Evolutionary conservation across 2,888 invertebrate species (phyloP), one percentile per base, ranked within the genome.

Genomic region (Axea sp.): DNA sequence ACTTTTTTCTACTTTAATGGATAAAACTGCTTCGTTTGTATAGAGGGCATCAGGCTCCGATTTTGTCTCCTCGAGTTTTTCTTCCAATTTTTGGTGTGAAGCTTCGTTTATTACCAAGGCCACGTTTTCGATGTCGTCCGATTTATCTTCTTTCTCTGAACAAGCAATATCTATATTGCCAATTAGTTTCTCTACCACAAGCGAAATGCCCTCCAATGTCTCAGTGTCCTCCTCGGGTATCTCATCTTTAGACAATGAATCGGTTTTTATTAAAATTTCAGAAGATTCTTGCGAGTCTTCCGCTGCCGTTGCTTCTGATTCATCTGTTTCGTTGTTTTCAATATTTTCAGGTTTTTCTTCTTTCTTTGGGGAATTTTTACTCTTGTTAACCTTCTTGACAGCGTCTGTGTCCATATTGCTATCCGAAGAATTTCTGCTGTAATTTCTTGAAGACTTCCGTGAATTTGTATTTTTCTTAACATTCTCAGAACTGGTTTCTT

Each of bases 141-240:
- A 9, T 11, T 28, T 45, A 9, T 49, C 60, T 7, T 47, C 35
- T 5, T 45, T 12, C 1, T 19, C 33, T 0, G 19, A 39, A n/a
- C 7, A 24, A 1, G 71, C 57, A 9, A 53, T 19, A 2, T 75
- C 31, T 4, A 60, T 12, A 2, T 8, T 37, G 4, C 57, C 71
- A 7, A 86, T 82, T 9, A 87, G 74, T 60, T 76, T 78, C 47
- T 86, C 86, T 0, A 87, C 82, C 14, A 86, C 86, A 7, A 80
- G 72, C 2, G 86, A 84, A 49, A 86, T 83, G 53, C 84, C 86
- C 47, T 87, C 87, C 12, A 87, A 67, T 0, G 86, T 86, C 59
- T 87, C 86, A 1, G 74, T 73, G 5, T 85, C 85, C 1, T 83
- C 81, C 0, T 1, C 2, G 3, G 1, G 2, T 2, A 3, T 22